Percentiles rank a stretch among this genome's conserved stretches.
Conservation (phyloP, 1,140 invertebrate species). For the Drosophila funebris region DNA sequence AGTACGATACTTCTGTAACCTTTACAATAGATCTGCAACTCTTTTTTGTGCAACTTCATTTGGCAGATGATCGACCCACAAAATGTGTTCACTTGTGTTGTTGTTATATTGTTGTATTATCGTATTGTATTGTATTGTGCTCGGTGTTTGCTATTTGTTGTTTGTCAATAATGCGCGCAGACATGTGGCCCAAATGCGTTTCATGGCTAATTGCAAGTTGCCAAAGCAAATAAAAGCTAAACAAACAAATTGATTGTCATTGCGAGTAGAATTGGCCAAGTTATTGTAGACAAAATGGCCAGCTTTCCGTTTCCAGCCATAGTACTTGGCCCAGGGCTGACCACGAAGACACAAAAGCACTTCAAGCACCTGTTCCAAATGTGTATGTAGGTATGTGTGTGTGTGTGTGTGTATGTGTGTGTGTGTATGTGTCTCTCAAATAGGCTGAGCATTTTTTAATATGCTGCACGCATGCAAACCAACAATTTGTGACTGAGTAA, state of each 20-base stretch:
- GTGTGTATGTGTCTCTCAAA: conserved; percentile 15
- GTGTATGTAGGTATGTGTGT: neutral
- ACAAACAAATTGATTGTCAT: conserved; percentile 59
- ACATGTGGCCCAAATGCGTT: conserved; percentile 53
- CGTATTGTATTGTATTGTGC: too few species aligned
- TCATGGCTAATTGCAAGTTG: conserved; percentile 68
- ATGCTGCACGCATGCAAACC: conserved; percentile 79
- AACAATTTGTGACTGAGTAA: conserved; percentile 58
- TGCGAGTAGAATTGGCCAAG: conserved; percentile 55
- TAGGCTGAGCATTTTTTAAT: conserved; percentile 76
- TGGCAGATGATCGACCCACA: conserved; percentile 33
- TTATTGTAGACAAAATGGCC: conserved; percentile 1
- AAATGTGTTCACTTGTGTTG: too few species aligned
- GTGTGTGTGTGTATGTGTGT: neutral
- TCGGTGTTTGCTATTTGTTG: neutral
- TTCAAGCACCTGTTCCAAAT: conserved; percentile 22
- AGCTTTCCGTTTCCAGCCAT: neutral
- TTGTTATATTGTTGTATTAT: too few species aligned
- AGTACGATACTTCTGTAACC: conserved; percentile 51
- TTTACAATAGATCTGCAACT: conserved; percentile 57
- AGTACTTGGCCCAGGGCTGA: conserved; percentile 31
- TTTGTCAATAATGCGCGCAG: conserved; percentile 24
- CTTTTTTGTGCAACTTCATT: conserved; percentile 37
- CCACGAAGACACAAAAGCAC: conserved; percentile 27
- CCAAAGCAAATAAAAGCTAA: conserved; percentile 19